phyloP scores from a whole-genome alignment of 2,888 invertebrate genomes.

The Lacanobia wlatinum region DNA sequence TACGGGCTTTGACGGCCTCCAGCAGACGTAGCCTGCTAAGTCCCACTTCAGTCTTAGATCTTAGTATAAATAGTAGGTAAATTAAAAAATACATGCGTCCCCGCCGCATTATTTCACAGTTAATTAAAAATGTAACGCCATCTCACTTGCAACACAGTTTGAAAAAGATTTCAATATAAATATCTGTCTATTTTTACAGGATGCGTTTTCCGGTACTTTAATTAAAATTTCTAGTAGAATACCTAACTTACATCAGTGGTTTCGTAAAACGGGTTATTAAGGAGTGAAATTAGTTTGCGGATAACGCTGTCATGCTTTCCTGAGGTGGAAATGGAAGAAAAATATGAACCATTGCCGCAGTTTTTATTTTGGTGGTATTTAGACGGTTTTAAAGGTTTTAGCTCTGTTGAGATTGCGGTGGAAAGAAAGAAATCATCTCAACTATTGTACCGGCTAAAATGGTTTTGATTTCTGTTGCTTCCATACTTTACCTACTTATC shows the following conservation, averaged over 20 bases:
- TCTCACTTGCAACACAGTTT: slow-evolving; percentile 36
- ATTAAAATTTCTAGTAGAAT: slow-evolving; percentile 54
- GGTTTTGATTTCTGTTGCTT: no score
- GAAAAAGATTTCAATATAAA: slow-evolving; percentile 29
- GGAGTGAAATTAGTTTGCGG: slow-evolving; percentile 23
- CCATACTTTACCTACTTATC: no score
- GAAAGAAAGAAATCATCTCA: no score
- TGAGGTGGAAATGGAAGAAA: slow-evolving; percentile 13
- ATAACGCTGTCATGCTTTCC: slow-evolving; percentile 10
- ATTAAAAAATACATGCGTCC: not conserved
- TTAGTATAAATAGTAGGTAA: no score
- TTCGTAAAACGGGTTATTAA: slow-evolving; percentile 46
- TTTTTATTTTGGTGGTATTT: not conserved
- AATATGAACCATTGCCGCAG: slow-evolving; percentile 2
- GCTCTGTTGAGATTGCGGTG: no score
- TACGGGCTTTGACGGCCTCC: no score
- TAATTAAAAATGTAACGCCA: slow-evolving; percentile 30
- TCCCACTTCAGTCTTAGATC: no score
- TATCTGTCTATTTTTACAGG: slow-evolving; percentile 47
- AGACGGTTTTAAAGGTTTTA: no score
- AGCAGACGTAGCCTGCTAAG: no score
- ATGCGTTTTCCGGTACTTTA: slow-evolving; percentile 35
- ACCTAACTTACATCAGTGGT: slow-evolving; percentile 33
- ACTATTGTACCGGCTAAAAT: no score
- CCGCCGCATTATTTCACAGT: slow-evolving; percentile 8